These are phyloP conservation scores for Bungarus multicinctus DNA, from an alignment of 2,113 vertebrate species.

Conservation along the genomic window DNA sequence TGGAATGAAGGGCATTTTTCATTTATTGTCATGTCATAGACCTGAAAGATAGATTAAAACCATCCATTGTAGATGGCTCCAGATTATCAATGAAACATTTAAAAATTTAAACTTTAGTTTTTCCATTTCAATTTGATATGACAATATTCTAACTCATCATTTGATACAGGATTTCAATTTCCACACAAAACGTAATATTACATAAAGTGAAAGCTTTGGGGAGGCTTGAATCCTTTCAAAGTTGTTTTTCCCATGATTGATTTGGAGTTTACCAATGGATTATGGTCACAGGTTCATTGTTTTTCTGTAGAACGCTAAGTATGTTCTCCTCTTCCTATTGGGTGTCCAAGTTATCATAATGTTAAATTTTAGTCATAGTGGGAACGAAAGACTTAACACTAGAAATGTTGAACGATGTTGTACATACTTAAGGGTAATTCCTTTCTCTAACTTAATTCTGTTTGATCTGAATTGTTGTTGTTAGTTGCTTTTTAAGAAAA, in stretches of 20 bases:
- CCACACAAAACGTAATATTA: background rate
- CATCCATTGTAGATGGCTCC: too few species aligned
- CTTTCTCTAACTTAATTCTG: background rate
- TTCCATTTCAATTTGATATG: background rate
- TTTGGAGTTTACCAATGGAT: background rate
- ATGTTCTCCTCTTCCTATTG: background rate
- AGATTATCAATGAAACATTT: background rate
- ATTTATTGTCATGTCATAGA: background rate
- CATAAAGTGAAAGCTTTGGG: background rate
- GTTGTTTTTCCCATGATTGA: background rate
- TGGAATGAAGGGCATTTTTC: too few species aligned
- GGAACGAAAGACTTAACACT: background rate
- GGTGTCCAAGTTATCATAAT: background rate
- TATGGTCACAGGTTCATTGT: background rate
- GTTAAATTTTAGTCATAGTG: background rate
- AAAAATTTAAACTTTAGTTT: background rate
- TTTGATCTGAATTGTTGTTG: background rate
- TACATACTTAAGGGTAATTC: background rate
- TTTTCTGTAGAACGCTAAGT: background rate
- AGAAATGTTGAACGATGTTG: background rate
- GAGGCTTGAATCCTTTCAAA: background rate
- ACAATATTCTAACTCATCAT: background rate
- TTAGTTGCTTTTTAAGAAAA: background rate
- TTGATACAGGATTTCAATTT: background rate
- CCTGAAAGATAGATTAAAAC: background rate